Conservation (phyloP, 2,888 invertebrate genomes). For the Oxyteleia sp. region DNA sequence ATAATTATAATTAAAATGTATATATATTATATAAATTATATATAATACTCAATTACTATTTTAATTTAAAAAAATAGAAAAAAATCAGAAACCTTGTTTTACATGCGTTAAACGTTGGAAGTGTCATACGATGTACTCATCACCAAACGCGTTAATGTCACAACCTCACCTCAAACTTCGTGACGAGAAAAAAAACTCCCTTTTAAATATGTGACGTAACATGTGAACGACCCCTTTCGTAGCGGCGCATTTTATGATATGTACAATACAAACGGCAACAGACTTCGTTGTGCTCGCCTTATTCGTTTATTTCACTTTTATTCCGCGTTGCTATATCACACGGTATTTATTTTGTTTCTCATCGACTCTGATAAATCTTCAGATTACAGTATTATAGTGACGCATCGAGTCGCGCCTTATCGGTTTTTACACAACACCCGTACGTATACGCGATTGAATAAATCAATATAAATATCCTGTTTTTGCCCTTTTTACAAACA, state of each 20-base stretch:
- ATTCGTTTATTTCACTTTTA: conserved; percentile 71
- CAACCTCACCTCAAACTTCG: conserved; percentile 40
- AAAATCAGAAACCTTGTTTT: not conserved
- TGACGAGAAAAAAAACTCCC: conserved; percentile 52
- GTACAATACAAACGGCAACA: conserved; percentile 65
- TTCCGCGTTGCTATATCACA: conserved; percentile 66
- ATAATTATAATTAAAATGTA: no score
- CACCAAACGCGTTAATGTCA: conserved; percentile 31
- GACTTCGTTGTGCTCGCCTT: conserved; percentile 63
- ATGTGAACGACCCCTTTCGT: conserved; percentile 62
- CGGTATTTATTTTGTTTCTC: conserved; percentile 73
- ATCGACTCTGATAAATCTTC: conserved; percentile 74
- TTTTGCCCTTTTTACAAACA: conserved; percentile 38
- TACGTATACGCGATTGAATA: conserved; percentile 63
- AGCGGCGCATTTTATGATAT: conserved; percentile 63
- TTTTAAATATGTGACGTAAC: conserved; percentile 59
- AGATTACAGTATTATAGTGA: conserved; percentile 74
- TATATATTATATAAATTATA: not conserved
- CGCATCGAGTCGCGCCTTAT: conserved; percentile 73
- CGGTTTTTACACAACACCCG: conserved; percentile 72
- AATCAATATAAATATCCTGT: conserved; percentile 66
- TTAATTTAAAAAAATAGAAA: not conserved
- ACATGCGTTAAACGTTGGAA: not conserved
- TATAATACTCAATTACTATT: no score
- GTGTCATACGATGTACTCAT: conserved; percentile 4